Conservation (phyloP, 2,797 vertebrate genomes). For the Halcyon chelicuti region DNA sequence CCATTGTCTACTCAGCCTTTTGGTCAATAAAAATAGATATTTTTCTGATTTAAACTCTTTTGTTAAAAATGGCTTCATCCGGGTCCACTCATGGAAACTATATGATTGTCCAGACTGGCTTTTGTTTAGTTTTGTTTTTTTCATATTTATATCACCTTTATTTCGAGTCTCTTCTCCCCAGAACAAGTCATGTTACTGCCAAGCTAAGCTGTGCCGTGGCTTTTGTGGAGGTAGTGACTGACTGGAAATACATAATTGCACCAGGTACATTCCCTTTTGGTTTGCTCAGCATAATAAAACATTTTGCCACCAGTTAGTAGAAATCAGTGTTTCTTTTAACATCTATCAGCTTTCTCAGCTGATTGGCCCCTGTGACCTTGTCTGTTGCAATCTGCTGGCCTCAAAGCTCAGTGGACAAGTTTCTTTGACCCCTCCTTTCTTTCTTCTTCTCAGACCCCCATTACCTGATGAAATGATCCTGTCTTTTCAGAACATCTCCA, state of each 20-base stretch:
- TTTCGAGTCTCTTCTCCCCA: not conserved
- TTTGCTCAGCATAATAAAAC: not conserved
- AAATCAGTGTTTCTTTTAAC: not conserved
- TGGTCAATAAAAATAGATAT: not conserved
- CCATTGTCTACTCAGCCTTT: not conserved
- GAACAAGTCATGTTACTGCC: not conserved
- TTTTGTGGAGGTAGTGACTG: not conserved
- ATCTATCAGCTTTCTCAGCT: not conserved
- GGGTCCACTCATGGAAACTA: not conserved
- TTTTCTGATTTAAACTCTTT: not conserved
- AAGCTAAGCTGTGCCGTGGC: not conserved
- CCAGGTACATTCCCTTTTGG: not conserved
- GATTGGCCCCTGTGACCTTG: rapidly evolving
- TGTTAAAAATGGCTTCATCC: not conserved
- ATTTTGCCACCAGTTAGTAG: not conserved
- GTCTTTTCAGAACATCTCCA: not conserved
- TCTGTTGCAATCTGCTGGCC: not conserved
- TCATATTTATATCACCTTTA: not conserved
- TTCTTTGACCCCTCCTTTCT: not conserved
- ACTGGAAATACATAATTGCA: not conserved
- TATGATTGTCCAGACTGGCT: not conserved
- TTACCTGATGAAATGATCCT: not conserved
- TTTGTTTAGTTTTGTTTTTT: not conserved
- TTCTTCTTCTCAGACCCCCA: not conserved
- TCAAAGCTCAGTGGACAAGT: not conserved